phyloP scores from a whole-genome alignment of 2,113 vertebrate species.

The Limnothrissa miodon region DNA sequence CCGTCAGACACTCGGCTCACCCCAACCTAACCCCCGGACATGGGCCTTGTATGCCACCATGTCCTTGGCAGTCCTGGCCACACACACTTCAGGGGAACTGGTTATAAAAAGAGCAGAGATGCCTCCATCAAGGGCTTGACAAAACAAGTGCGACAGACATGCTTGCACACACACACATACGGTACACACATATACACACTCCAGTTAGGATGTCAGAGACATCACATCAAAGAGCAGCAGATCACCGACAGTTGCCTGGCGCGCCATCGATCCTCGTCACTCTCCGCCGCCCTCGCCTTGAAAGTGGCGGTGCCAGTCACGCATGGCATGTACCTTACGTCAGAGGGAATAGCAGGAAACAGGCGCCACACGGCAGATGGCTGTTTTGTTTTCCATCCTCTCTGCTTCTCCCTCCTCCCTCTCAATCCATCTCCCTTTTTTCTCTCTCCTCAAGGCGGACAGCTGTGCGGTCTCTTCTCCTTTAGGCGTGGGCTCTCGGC shows the following conservation, averaged over 20 bases:
- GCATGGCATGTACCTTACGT: neutral
- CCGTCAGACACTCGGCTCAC: neutral
- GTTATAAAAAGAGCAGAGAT: slow-evolving; percentile 44
- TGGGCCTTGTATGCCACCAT: neutral
- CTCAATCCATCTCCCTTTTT: neutral
- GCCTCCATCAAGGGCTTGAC: slow-evolving; percentile 12
- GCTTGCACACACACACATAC: slow-evolving; percentile 26
- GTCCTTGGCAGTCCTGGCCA: slow-evolving; percentile 40
- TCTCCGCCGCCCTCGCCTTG: neutral
- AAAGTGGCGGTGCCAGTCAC: neutral
- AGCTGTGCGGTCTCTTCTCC: neutral
- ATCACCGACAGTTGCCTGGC: neutral
- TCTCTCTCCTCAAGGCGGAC: slow-evolving; percentile 21
- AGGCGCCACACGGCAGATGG: neutral
- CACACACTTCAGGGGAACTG: slow-evolving; percentile 37
- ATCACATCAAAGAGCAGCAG: neutral
- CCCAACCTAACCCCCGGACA: neutral
- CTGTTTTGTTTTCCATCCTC: slow-evolving; percentile 12
- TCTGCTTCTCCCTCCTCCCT: neutral
- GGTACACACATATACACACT: slow-evolving; percentile 4
- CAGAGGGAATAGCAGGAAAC: neutral
- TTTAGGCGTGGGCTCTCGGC: neutral
- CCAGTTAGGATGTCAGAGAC: neutral
- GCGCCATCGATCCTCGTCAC: neutral
- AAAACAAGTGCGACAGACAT: neutral